phyloP scores from a whole-genome alignment of 2,888 invertebrate species.

The Phytoseiulus persimilis region DNA sequence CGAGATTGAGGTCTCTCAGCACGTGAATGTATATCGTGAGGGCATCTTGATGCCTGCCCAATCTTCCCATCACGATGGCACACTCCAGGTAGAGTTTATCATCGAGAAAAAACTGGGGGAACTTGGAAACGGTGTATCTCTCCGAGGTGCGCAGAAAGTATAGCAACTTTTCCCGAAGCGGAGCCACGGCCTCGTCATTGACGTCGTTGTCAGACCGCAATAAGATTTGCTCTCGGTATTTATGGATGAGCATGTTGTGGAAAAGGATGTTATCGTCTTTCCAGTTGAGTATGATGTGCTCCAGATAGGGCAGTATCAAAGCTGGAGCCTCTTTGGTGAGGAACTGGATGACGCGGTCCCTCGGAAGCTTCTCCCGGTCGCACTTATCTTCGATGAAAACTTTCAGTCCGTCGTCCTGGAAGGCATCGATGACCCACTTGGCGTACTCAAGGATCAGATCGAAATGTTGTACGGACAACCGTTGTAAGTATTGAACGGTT shows the following conservation, averaged over 20 bases:
- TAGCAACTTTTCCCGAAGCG: slow-evolving; percentile 58
- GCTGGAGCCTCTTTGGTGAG: slow-evolving; percentile 69
- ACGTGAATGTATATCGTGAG: slow-evolving; percentile 82
- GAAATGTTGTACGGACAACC: slow-evolving; percentile 69
- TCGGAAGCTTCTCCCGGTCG: slow-evolving; percentile 79
- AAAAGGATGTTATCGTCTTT: slow-evolving; percentile 71
- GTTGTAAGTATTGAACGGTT: slow-evolving; percentile 82
- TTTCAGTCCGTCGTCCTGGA: slow-evolving; percentile 78
- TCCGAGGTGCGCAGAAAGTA: slow-evolving; percentile 70
- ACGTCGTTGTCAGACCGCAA: slow-evolving; percentile 51
- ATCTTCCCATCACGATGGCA: slow-evolving; percentile 81
- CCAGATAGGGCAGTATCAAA: slow-evolving; percentile 78
- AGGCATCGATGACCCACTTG: slow-evolving; percentile 76
- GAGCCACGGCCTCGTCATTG: slow-evolving; percentile 47
- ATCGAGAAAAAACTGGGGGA: slow-evolving; percentile 74
- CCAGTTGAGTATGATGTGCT: slow-evolving; percentile 58
- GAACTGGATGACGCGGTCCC: slow-evolving; percentile 79
- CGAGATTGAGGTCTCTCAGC: slow-evolving; percentile 69
- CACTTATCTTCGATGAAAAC: slow-evolving; percentile 73
- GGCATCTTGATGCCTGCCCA: slow-evolving; percentile 84
- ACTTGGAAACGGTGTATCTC: slow-evolving; percentile 74
- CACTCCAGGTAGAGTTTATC: slow-evolving; percentile 80
- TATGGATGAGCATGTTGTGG: slow-evolving; percentile 81
- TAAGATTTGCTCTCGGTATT: slow-evolving; percentile 67
- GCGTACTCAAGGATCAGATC: slow-evolving; percentile 87